A percentile compares a stretch with the other conserved stretches of the same genome.
Evolutionary conservation across 2,888 invertebrate genomes (phyloP).

Genomic region (Notocelia uddmanniana): DNA sequence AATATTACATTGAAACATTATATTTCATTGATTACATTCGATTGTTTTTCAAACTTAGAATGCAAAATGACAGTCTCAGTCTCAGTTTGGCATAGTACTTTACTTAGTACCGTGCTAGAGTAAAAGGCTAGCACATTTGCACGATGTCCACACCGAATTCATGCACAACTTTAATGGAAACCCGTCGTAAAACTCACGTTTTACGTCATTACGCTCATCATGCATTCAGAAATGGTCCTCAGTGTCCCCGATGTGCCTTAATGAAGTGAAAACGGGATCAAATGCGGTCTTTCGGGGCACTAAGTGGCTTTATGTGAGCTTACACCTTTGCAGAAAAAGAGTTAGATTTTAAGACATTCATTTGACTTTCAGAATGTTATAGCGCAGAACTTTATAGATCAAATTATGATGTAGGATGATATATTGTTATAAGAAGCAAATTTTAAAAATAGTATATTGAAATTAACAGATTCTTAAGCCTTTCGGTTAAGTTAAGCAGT

Average conservation of each 20-base stretch:
- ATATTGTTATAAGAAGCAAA: too few relatives aligned
- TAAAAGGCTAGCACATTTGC: slow-evolving; percentile 47
- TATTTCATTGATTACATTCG: too few relatives aligned
- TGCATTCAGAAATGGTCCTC: slow-evolving; percentile 33
- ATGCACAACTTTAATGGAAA: slow-evolving; percentile 54
- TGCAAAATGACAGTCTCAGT: too few relatives aligned
- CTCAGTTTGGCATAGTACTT: too few relatives aligned
- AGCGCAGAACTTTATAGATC: too few relatives aligned
- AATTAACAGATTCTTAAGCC: too few relatives aligned
- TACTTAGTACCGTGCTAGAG: background rate
- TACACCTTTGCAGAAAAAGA: slow-evolving; percentile 19
- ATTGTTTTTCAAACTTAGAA: too few relatives aligned
- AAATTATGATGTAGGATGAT: too few relatives aligned
- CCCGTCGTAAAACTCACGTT: slow-evolving; percentile 48
- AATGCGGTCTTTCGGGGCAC: slow-evolving; percentile 32
- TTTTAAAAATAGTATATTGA: too few relatives aligned
- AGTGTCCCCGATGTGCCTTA: slow-evolving; percentile 35
- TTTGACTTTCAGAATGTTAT: background rate
- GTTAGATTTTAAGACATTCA: slow-evolving; percentile 1
- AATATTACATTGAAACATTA: too few relatives aligned
- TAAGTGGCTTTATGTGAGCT: slow-evolving; percentile 18
- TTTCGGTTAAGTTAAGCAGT: too few relatives aligned
- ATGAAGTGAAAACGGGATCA: slow-evolving; percentile 43
- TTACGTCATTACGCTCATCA: slow-evolving; percentile 42
- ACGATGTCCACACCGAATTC: slow-evolving; percentile 56